Evolutionary conservation across 2,797 vertebrate genomes (phyloP).

Genomic region (Phrynocephalus vlangalii): DNA sequence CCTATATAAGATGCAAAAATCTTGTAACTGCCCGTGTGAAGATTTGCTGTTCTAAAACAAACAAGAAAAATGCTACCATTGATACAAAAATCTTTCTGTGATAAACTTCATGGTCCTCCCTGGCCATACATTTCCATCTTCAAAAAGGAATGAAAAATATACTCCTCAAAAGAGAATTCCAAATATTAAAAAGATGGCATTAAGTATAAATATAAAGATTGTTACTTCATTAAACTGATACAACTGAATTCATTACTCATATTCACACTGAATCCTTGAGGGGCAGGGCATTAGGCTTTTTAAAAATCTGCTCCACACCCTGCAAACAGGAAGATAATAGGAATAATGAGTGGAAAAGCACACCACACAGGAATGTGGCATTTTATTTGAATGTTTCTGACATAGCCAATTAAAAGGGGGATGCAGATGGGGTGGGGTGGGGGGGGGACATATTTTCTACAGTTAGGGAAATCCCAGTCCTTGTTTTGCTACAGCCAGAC

Average conservation of each 20-base stretch:
- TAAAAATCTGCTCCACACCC: constrained; percentile 29
- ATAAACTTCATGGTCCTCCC: neutral
- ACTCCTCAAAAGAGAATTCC: neutral
- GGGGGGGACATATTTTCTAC: neutral
- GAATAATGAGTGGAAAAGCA: neutral
- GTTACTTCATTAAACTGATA: neutral
- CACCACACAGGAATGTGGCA: constrained; percentile 25
- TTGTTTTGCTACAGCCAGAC: neutral
- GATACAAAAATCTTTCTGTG: neutral
- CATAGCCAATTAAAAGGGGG: neutral
- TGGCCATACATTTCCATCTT: neutral
- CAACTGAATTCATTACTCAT: constrained; percentile 1
- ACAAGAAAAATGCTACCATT: neutral
- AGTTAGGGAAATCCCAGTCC: constrained; percentile 7
- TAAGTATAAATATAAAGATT: neutral
- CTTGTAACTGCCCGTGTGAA: neutral
- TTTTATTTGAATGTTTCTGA: constrained; percentile 14
- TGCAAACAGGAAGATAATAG: neutral
- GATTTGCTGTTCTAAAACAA: neutral
- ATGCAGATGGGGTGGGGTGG: too few relatives aligned
- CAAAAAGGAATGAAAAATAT: neutral
- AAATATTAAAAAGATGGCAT: neutral
- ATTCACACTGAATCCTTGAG: constrained; percentile 6
- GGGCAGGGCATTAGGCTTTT: constrained; percentile 16
- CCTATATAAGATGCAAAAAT: neutral